These are phyloP conservation scores for Clamator glandarius DNA, from an alignment of 2,797 vertebrate genomes.

Conservation along the genomic window DNA sequence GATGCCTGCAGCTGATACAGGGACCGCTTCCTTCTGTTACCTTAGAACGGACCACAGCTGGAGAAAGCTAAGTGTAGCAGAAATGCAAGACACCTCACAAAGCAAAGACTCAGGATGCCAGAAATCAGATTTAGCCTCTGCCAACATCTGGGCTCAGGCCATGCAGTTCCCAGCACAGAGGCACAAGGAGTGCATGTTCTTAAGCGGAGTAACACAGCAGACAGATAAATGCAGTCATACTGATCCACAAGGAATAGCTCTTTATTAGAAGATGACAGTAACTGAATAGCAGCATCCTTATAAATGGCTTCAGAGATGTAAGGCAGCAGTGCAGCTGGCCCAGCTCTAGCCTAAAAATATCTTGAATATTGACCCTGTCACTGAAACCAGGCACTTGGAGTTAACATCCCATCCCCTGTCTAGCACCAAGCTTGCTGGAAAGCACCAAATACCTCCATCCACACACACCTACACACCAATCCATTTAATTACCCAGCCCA, in stretches of 20 bases:
- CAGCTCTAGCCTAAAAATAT: background rate
- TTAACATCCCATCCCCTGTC: background rate
- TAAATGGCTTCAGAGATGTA: background rate
- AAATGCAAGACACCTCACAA: background rate
- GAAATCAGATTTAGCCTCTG: background rate
- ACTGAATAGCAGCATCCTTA: background rate
- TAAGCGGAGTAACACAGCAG: background rate
- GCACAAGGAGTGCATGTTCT: background rate
- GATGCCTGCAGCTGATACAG: background rate
- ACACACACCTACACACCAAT: background rate
- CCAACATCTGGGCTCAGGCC: background rate
- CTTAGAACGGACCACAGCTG: background rate
- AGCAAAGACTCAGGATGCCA: background rate
- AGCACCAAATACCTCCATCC: background rate
- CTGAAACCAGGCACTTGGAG: background rate
- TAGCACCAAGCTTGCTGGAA: background rate
- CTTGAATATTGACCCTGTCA: background rate
- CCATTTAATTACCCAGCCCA: background rate
- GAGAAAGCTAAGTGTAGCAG: background rate
- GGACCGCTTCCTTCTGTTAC: background rate
- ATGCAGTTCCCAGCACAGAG: background rate
- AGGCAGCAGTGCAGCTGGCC: background rate
- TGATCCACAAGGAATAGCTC: background rate
- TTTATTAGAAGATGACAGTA: background rate
- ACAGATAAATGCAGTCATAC: background rate